These are phyloP conservation scores for Drosophila peninsularis DNA, from an alignment of 2,888 invertebrate genomes.

Conservation along the genomic window DNA sequence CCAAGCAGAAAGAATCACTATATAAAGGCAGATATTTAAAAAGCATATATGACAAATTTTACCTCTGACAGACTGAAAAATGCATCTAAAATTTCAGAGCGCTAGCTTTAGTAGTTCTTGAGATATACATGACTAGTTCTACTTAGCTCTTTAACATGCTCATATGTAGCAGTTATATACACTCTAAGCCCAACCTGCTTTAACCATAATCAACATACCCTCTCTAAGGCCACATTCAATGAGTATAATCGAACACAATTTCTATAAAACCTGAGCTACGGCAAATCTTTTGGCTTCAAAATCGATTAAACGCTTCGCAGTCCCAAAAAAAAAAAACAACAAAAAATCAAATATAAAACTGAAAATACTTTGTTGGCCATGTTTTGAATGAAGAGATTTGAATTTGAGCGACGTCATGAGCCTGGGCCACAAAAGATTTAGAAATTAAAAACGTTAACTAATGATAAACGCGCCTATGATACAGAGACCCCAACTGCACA, in stretches of 20 bases:
- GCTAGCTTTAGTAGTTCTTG: neutral
- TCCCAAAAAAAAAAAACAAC: neutral
- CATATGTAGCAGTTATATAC: neutral
- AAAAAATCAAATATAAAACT: neutral
- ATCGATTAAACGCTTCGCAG: conserved; percentile 80
- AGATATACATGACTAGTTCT: neutral
- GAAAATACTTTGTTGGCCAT: conserved; percentile 20
- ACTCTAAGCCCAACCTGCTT: too few species aligned
- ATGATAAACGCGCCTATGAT: conserved; percentile 64
- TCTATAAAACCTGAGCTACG: conserved; percentile 15
- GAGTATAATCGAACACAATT: conserved; percentile 2
- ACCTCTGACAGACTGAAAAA: too few species aligned
- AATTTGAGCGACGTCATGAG: conserved; percentile 64
- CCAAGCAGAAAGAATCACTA: neutral
- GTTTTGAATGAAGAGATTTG: conserved; percentile 61
- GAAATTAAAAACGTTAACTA: conserved; percentile 66
- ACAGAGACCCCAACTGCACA: conserved; percentile 10
- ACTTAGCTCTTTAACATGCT: too few species aligned
- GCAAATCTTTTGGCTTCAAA: conserved; percentile 59
- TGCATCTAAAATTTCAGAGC: neutral
- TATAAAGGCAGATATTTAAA: neutral
- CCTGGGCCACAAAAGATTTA: conserved; percentile 43
- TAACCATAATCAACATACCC: neutral
- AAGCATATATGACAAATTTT: neutral
- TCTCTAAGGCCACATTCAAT: neutral